Evolutionary conservation across 2,888 invertebrate species (phyloP).

Genomic region (Abrostola tripartita): DNA sequence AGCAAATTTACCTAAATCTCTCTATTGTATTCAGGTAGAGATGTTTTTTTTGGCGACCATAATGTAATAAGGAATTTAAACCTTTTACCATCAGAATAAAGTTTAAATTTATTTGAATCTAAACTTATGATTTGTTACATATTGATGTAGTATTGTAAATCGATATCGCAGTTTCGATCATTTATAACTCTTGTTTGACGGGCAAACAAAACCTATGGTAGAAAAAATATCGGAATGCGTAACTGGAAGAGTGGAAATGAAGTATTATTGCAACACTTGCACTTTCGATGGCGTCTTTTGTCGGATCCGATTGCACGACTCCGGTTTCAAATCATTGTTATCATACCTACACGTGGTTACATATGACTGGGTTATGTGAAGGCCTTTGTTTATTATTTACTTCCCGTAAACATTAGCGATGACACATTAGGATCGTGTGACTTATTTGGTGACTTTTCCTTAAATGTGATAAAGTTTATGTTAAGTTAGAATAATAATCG

Average conservation of each 20-base stretch:
- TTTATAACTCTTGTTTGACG: slow-evolving; percentile 85
- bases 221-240: slow-evolving; percentile 81
- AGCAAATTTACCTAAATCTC: slow-evolving; percentile 63
- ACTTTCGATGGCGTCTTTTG: slow-evolving; percentile 81
- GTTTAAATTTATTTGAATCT: slow-evolving; percentile 44
- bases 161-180: slow-evolving; percentile 85
- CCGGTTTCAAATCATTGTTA: slow-evolving; percentile 67
- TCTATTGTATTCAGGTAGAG: slow-evolving; percentile 77
- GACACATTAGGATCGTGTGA: no score
- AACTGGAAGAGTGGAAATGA: slow-evolving; percentile 80
- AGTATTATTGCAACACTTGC: slow-evolving; percentile 88
- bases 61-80: slow-evolving; percentile 2
- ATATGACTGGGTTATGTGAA: slow-evolving; percentile 11
- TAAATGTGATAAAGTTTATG: no score
- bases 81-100: slow-evolving; percentile 27
- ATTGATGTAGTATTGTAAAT: slow-evolving; percentile 69
- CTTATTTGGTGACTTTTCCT: no score
- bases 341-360: slow-evolving; percentile 58
- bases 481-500: no score
- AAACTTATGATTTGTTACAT: slow-evolving; percentile 50
- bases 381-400: slow-evolving; percentile 16
- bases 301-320: slow-evolving; percentile 69
- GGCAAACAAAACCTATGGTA: slow-evolving; percentile 79
- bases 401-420: slow-evolving; percentile 4
- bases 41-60: slow-evolving; percentile 57